Base-by-base conservation (phyloP, 2,888 invertebrate genomes). In the Macrophya alboannulata region DNA sequence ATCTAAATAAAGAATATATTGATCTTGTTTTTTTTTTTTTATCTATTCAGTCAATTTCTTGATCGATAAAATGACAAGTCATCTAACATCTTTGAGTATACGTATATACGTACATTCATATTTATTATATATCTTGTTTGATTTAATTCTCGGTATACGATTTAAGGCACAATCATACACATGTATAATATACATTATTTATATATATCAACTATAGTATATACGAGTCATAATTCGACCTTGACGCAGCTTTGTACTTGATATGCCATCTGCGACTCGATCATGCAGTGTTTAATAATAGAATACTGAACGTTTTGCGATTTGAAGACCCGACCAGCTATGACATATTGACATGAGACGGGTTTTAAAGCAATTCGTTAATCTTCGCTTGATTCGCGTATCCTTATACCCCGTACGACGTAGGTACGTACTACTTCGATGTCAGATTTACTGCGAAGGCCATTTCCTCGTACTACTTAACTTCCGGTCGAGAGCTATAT, bases 141-240 rank as follows among this genome's bases (percentile, higher is more conserved):
- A 10, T 25, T 62, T 10, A 62, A 62, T 62, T 40, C 71, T 71
- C 40, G 8, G 40, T 6, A n/a, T n/a, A 71, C 37, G 71, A 71
- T 71, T 71, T 15, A 15, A n/a, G 37, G 9, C 62, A 25, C 62
- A 40, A 40, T 40, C 71, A 71, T 17, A 40, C 40, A 31, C 12
- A 1, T 48, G 4, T 48, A 12, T 4, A 48, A 12, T 12, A 48
- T 48, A 48, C 48, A 8, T 10, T 6, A 10, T 21, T n/a, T 10
- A 10, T 25, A 62, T 10, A 21, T 59, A 62, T 62, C 21, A 62
- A 62, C 62, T 21, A n/a, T n/a, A 25, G 12, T 25, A 48, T 10
- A 48, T 48, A 37, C 55, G 55, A 55, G 59, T 79, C 79, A 40
- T 79, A 79, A 79, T 55, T 79, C 79, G 21, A 59, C 55, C 79